Evolutionary conservation across 2,888 invertebrate species (phyloP).

Genomic region (Fragum whitleyi): DNA sequence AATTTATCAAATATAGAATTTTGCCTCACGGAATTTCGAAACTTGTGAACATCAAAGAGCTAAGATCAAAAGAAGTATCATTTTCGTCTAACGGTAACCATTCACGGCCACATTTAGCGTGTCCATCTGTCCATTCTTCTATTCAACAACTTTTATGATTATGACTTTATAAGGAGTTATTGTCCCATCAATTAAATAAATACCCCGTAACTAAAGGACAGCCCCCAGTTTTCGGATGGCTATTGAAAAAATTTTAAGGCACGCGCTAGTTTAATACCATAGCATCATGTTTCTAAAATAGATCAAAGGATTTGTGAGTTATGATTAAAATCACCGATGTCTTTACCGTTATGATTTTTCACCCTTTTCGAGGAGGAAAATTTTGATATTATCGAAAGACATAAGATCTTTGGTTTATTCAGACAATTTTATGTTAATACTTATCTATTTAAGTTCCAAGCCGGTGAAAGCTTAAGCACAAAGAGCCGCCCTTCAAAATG

Average conservation of each 20-base stretch:
- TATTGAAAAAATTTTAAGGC: conserved; percentile 6
- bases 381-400: no score
- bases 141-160: background rate
- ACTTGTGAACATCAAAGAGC: background rate
- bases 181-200: conserved; percentile 5
- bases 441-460: no score
- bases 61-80: background rate
- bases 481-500: no score
- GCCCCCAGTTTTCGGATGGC: background rate
- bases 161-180: conserved; percentile 6
- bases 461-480: no score
- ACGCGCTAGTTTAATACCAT: conserved; percentile 16
- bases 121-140: background rate
- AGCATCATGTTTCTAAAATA: background rate
- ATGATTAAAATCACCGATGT: conserved; percentile 8
- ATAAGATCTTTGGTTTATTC: no score
- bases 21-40: background rate
- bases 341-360: conserved; percentile 9
- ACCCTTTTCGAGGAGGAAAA: background rate
- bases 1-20: no score
- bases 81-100: background rate
- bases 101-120: background rate
- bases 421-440: no score
- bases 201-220: background rate
- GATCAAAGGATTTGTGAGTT: conserved; percentile 21